Evolutionary conservation across 1,140 invertebrate genomes (phyloP), one percentile per base, ranked within the genome.

Genomic region (Calephelis virginiensis): DNA sequence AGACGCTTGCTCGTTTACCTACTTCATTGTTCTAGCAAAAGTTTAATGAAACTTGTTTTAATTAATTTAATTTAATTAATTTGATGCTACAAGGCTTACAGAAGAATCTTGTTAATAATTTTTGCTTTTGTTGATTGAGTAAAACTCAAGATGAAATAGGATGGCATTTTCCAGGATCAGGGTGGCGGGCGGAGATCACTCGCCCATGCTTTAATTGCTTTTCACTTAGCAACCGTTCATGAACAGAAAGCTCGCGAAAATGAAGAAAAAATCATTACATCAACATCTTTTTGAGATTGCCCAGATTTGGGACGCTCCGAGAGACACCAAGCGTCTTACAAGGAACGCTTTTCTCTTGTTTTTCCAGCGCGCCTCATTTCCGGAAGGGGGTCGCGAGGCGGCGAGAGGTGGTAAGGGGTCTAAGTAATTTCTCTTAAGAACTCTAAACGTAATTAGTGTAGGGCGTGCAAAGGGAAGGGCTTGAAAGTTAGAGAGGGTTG

Each of bases 361-460:
- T 88, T 89, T 89, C 82, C 81, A 89, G 80, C 80, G 85, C 79
- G 87, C 84, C 86, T 89, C 87, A 89, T 91, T 90, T 89, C 86
- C 86, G 84, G 89, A 75, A 81, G 82, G 82, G 83, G 81, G 85
- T 77, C 77, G 86, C 80, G 80, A 71, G 78, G 78, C 66, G 74
- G 75, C 75, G 77, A 80, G 82, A 45, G 84, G 89, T 83, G 85
- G 87, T 73, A 84, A 86, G 90, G 87, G 89, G 88, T 85, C 91
- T 92, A 91, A 92, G 91, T 92, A 92, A 92, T 92, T 92, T 92
- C 88, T 90, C 91, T 92, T 92, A 92, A 92, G 91, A 92, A 92
- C 91, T 92, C 91, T 92, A 92, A 92, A 92, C 91, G 91, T 92
- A 92, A 92, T 92, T 92, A 92, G 91, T 92, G 88, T 92, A 91